A percentile compares a stretch with the other conserved stretches of the same genome.
These are phyloP conservation scores for Nothocercus nigrocapillus DNA, from an alignment of 2,113 vertebrate genomes.

Conservation along the genomic window DNA sequence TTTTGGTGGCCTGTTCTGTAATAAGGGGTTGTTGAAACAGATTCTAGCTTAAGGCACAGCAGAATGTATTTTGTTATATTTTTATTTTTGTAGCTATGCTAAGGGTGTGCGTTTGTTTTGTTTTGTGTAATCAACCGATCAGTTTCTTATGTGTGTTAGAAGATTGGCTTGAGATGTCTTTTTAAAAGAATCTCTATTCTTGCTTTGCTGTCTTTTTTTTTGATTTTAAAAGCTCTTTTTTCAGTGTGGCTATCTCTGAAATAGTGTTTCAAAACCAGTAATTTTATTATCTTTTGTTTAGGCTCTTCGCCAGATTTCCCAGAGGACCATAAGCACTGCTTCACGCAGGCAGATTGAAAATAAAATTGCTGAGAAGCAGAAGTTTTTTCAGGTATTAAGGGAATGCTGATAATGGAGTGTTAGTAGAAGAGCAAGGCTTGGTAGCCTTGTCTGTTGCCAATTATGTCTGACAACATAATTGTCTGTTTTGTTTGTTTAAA, in stretches of 20 bases:
- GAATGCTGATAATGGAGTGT: background rate
- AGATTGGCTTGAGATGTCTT: background rate
- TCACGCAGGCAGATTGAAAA: slow-evolving; percentile 82
- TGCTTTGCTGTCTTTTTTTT: accelerated
- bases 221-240: background rate
- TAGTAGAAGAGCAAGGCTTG: background rate
- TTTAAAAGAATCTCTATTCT: background rate
- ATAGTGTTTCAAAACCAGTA: too few species aligned
- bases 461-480: too few species aligned
- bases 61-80: background rate
- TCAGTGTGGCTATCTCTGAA: background rate
- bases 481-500: background rate
- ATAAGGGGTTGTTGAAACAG: background rate
- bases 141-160: background rate
- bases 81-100: background rate
- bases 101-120: too few species aligned
- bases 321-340: slow-evolving; percentile 82
- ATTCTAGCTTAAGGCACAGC: background rate
- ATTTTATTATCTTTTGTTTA: slow-evolving; percentile 54
- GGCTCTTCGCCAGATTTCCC: slow-evolving; percentile 83
- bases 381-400: slow-evolving; percentile 88
- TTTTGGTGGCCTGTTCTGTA: background rate
- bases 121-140: background rate
- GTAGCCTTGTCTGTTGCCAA: too few species aligned
- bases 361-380: slow-evolving; percentile 86